These are phyloP conservation scores for Callocephalon fimbriatum DNA, from an alignment of 2,113 vertebrate genomes.

Conservation along the genomic window DNA sequence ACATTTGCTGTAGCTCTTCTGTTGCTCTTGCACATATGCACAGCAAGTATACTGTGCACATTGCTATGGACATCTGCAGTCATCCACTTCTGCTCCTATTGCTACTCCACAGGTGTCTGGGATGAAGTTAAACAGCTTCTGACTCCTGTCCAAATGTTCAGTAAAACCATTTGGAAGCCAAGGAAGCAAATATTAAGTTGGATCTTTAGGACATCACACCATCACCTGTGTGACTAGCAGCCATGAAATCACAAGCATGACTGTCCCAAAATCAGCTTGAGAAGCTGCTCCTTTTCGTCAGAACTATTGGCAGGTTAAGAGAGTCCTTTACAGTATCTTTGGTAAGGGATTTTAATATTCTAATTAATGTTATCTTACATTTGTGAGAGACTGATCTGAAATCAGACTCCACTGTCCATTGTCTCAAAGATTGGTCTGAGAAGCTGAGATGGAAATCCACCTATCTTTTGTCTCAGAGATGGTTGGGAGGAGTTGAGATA, in stretches of 20 bases:
- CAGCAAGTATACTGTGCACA: not conserved
- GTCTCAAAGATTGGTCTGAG: not conserved
- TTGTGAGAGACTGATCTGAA: not conserved
- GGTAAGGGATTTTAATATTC: not conserved
- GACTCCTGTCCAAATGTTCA: not conserved
- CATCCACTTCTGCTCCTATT: not conserved
- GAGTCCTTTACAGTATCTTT: not conserved
- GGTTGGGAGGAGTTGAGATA: not conserved
- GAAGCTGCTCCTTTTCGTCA: not conserved
- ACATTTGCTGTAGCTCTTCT: not conserved
- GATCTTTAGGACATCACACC: not conserved
- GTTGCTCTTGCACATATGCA: not conserved
- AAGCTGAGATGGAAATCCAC: not conserved
- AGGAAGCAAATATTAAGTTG: not conserved
- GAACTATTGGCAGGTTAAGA: not conserved
- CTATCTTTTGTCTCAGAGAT: not conserved
- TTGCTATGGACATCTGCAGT: rapidly evolving
- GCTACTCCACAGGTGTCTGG: not conserved
- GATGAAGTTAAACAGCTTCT: not conserved
- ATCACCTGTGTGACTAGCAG: not conserved
- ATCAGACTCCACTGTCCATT: not conserved
- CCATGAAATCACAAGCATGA: not conserved
- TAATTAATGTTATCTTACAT: not conserved
- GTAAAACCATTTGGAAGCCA: not conserved
- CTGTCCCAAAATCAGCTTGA: not conserved